Evolutionary conservation across 2,113 vertebrate species (phyloP), one percentile per base, ranked within the genome.

Genomic region (Platysternon megacephalum): DNA sequence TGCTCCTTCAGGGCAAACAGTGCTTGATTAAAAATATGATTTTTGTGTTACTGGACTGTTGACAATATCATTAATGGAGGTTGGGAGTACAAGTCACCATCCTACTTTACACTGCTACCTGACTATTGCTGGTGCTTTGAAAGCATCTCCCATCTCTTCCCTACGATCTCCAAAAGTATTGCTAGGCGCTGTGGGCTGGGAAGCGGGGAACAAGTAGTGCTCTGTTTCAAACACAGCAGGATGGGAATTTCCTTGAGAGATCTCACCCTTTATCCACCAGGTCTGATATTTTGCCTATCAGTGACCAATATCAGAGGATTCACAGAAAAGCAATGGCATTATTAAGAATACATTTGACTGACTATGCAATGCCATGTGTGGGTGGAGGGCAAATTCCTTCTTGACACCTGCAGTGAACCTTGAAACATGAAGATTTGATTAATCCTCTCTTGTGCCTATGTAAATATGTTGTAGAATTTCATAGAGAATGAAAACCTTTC

Each of bases 391-490:
- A 88, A 58, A 95, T 90, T 81, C 89, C 85, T 93, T 74, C 96
- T 84, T 91, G 80, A 87, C 2, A 42, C 90, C 92, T 88, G 95
- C 97, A 92, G 92, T 94, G 97, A 95, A 95, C 84, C 85, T 84
- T 76, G n/a, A 79, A 91, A 93, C 96, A 58, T 58, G 89, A 84
- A 91, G 89, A 95, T 95, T 89, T 91, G 93, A 44, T 96, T 94
- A 96, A 95, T 97, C 95, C 95, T 90, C 42, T 91, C 86, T 95
- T 87, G 87, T 96, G 91, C 95, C 88, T 94, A 87, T 82, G 88
- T 29, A 95, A 95, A 86, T 35, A 19, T 28, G 93, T 44, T 84
- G 39, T 78, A 82, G 90, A 93, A 78, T 95, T 65, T 93, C 86
- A 46, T 0, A 78, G 90, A 93, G 92, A 90, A 90, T 91, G 56